Percentiles rank a stretch among this genome's conserved stretches.
These are phyloP conservation scores for Cerastis leucographa DNA, from an alignment of 2,888 invertebrate genomes.

Conservation along the genomic window DNA sequence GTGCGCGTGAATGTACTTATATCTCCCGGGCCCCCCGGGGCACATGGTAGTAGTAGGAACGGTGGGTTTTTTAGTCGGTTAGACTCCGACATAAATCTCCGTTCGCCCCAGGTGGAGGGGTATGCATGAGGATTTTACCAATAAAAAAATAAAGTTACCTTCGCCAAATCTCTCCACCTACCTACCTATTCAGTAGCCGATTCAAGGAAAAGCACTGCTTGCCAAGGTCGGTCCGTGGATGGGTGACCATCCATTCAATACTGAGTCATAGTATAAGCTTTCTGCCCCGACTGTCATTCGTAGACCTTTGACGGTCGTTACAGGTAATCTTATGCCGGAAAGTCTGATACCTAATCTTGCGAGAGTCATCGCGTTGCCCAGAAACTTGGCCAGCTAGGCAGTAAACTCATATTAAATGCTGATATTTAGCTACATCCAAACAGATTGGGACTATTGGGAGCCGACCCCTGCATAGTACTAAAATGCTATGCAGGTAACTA, in stretches of 20 bases:
- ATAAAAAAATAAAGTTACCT: background rate
- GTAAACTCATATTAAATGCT: background rate
- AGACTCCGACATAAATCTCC: too few species aligned
- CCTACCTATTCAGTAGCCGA: background rate
- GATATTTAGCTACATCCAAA: background rate
- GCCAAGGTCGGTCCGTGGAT: background rate
- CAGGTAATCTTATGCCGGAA: background rate
- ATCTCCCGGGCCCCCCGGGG: too few species aligned
- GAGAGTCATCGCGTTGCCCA: too few species aligned
- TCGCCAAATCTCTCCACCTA: slow-evolving; percentile 5
- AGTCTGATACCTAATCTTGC: background rate
- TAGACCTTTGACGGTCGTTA: background rate
- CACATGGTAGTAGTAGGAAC: too few species aligned
- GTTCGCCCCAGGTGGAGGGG: too few species aligned
- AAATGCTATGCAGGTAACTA: background rate
- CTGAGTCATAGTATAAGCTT: background rate
- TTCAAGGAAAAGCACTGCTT: too few species aligned
- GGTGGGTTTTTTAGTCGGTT: too few species aligned
- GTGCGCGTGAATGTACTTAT: too few species aligned
- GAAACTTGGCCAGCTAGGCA: background rate
- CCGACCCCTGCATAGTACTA: background rate
- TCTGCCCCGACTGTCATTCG: background rate
- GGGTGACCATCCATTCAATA: background rate
- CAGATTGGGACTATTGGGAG: too few species aligned
- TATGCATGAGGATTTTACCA: too few species aligned